A percentile compares a stretch with the other conserved stretches of the same genome.
phyloP scores from a whole-genome alignment of 1,140 invertebrate species.

The Hyles vespertilio region DNA sequence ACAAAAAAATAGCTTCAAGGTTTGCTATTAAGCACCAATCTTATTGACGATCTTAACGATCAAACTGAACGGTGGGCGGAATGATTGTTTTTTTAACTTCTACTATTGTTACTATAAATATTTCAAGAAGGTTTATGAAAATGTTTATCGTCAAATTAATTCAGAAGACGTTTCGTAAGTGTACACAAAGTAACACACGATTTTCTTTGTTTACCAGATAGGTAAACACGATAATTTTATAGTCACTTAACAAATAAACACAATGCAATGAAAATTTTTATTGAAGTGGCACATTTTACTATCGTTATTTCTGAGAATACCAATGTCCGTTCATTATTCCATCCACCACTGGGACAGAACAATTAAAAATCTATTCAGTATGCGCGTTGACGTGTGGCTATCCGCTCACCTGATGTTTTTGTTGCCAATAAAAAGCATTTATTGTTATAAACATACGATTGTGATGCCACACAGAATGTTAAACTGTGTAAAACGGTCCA shows the following conservation, averaged over 20 bases:
- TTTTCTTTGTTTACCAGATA: no score
- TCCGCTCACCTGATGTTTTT: slow-evolving; percentile 46
- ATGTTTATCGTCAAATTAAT: no score
- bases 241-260: slow-evolving; percentile 8
- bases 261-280: slow-evolving; percentile 9
- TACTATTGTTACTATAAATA: no score
- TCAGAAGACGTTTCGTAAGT: no score
- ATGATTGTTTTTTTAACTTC: no score
- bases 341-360: slow-evolving; percentile 32
- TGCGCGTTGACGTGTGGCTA: slow-evolving; percentile 37
- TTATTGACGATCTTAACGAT: no score
- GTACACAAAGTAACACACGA: no score
- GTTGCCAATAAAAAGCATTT: slow-evolving; percentile 63
- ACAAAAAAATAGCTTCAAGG: no score
- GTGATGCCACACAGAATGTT: slow-evolving; percentile 39
- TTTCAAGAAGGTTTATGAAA: no score
- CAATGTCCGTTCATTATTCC: slow-evolving; percentile 53
- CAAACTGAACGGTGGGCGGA: no score
- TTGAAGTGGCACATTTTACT: slow-evolving; percentile 31
- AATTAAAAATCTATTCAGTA: slow-evolving; percentile 68
- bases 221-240: slow-evolving; percentile 6
- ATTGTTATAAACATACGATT: slow-evolving; percentile 46
- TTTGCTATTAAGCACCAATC: no score
- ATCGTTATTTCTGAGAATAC: slow-evolving; percentile 43
- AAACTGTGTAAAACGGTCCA: slow-evolving; percentile 43